Evolutionary conservation across 2,888 invertebrate genomes (phyloP), one percentile per base, ranked within the genome.

Genomic region (Lumbricus terrestris): DNA sequence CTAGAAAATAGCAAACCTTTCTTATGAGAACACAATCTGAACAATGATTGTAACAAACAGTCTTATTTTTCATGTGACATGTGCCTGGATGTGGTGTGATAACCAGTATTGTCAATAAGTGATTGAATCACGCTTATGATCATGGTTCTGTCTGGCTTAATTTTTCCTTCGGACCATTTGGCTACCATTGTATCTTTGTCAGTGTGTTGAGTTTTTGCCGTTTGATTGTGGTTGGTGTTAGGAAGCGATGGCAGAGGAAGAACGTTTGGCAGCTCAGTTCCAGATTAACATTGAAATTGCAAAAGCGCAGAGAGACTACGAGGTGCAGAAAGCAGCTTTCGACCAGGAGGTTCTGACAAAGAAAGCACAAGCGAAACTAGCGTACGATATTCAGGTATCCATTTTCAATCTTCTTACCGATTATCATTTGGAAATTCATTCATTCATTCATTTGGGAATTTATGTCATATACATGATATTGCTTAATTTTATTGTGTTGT

Each of bases 201-300:
- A n/a, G 5, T 69, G 69, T n/a, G 69, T 69, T 69, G 69, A 69
- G 69, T 69, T 29, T 40, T n/a, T 69, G 29, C 69, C 13, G 1
- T 69, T 34, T 85, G 11, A 11, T 85, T 34, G 33, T 85, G 33
- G 29, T 54, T 82, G 54, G 33, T 29, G n/a, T 18, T 91, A 95
- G 95, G 98, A 98, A 95, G 98, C 98, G 0, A 97, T 98, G 94
- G 99, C 99, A 0, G 98, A 99, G 95, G 98, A 99, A 95, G 98
- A 98, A 95, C 96, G 98, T 89, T 98, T 98, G 98, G 98, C 98
- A 0, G 96, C 98, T 0, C 96, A 98, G 91, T 98, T 98, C 95
- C 95, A 97, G 34, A 99, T 99, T 95, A 98, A 99, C 94, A 98
- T 98, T 0, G 98, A 99, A 95, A 98, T 99, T 91, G 98, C 99